phyloP scores from a whole-genome alignment of 2,797 vertebrate genomes.

The Pipistrellus kuhlii region DNA sequence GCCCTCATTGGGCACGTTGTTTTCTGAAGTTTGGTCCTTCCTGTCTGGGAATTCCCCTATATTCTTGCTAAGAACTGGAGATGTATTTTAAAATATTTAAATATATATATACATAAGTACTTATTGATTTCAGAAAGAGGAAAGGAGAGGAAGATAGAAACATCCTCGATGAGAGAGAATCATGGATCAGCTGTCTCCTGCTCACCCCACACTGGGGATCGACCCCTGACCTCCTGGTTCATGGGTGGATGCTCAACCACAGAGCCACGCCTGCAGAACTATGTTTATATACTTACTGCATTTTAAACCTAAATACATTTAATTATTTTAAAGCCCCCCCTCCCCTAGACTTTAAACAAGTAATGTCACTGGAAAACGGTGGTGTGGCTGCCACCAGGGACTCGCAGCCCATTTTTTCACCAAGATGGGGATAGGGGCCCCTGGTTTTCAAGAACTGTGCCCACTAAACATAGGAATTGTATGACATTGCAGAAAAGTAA shows the following conservation, averaged over 20 bases:
- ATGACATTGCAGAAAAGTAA: neutral
- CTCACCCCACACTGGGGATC: too few relatives aligned
- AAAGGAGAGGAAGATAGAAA: too few relatives aligned
- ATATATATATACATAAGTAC: too few relatives aligned
- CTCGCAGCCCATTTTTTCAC: neutral
- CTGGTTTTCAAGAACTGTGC: neutral
- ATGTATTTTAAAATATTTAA: too few relatives aligned
- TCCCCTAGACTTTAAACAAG: neutral
- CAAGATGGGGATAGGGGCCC: neutral
- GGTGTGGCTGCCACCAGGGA: neutral
- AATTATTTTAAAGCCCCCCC: neutral
- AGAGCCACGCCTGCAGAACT: too few relatives aligned
- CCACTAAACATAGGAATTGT: neutral
- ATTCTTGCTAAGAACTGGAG: neutral
- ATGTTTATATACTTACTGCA: neutral
- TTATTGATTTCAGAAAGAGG: too few relatives aligned
- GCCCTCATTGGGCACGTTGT: neutral
- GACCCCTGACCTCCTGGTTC: too few relatives aligned
- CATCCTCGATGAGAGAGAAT: too few relatives aligned
- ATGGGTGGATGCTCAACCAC: too few relatives aligned
- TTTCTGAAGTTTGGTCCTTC: neutral
- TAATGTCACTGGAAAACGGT: neutral
- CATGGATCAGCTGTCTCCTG: too few relatives aligned
- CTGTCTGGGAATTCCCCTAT: neutral
- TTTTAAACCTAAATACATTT: neutral